Evolutionary conservation across 2,888 invertebrate species (phyloP), one percentile per base, ranked within the genome.

Genomic region (Gasteruption jaculator): DNA sequence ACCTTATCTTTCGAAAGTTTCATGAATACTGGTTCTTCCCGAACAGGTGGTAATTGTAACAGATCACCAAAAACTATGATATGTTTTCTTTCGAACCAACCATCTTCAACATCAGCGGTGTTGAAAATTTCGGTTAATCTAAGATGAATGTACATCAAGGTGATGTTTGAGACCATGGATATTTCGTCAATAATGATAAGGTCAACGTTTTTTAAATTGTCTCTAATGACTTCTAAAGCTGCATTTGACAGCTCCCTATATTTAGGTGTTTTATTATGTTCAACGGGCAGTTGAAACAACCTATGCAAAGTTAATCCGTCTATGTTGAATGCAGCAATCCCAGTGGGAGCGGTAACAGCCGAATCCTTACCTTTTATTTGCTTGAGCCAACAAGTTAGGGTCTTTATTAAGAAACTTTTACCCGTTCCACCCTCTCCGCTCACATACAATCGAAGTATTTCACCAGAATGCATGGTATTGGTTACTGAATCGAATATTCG

Each of bases 271-370:
- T 46, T 20, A 7, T 57, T 55, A 42, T 62, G 57, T 42, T 65
- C 63, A 25, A 54, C 54, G 6, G 58, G 65, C 39, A 65, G 47
- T 37, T 62, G 61, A 30, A 63, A 49, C 16, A 59, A 39, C 38
- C 59, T 51, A 40, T 63, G 60, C 19, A 63, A 46, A 26, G 62
- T 65, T 32, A 65, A 50, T 31, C 63, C 63, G 38, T 61, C 52
- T n/a, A 68, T 53, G 48, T 65, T 64, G 39, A 60, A 65, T 24
- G 64, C 63, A 16, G 61, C 61, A 16, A 65, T 59, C 24, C 62
- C 65, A 20, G 63, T 64, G 24, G 24, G 10, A 10, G 24, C 24
- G 10, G 24, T 10, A 8, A 22, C 10, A 22, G 24, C 24, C 7
- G 24, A 22, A 22, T 22, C 10, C 10, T 22, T 22, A 22, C 10